phyloP scores from a whole-genome alignment of 2,888 invertebrate species.

The Alcis repandata region DNA sequence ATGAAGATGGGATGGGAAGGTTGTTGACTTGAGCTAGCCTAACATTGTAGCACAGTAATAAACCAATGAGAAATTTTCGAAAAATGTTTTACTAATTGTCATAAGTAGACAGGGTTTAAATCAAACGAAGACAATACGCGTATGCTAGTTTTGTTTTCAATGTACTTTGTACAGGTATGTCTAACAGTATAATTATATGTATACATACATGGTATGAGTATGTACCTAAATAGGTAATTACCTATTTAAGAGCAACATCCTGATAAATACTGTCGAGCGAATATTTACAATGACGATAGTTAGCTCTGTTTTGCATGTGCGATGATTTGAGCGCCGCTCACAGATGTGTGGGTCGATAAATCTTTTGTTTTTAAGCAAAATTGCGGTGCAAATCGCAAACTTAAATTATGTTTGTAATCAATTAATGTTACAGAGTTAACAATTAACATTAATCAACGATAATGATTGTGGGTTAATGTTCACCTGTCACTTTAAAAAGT shows the following conservation, averaged over 20 bases:
- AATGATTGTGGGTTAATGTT: constrained; percentile 4
- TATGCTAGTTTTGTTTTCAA: too few species aligned
- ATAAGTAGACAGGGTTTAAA: background rate
- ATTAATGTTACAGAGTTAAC: constrained; percentile 4
- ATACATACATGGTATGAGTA: too few species aligned
- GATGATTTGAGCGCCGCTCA: background rate
- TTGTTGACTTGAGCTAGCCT: background rate
- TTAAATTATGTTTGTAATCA: background rate
- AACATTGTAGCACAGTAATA: constrained; percentile 1
- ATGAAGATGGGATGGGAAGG: background rate
- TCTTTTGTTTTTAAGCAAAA: background rate
- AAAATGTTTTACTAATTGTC: background rate
- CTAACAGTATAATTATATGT: too few species aligned
- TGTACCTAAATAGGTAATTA: too few species aligned
- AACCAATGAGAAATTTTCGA: constrained; percentile 1
- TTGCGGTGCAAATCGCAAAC: background rate
- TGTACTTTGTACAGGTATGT: too few species aligned
- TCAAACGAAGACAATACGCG: background rate
- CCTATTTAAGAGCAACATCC: too few species aligned
- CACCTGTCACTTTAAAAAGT: background rate
- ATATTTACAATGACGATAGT: background rate
- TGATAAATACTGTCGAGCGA: background rate
- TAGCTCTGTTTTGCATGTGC: background rate
- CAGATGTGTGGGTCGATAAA: background rate
- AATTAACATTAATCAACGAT: too few species aligned